Conservation (phyloP, 2,797 vertebrate species). For the Anabas testudineus region DNA sequence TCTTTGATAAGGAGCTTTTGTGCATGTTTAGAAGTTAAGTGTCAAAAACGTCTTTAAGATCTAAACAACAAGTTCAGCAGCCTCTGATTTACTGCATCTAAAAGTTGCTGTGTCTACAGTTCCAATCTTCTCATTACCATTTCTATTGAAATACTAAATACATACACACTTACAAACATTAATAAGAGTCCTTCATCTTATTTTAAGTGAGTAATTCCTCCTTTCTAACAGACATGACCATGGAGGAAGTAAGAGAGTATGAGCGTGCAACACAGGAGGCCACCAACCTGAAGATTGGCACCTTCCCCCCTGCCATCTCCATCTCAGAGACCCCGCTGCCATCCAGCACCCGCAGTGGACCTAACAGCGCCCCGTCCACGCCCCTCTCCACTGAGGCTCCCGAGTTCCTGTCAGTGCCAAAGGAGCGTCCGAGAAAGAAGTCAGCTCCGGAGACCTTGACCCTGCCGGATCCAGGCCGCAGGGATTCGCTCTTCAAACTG, state of each 20-base stretch:
- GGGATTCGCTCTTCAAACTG: slow-evolving; percentile 83
- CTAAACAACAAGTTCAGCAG: too few relatives aligned
- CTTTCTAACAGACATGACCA: slow-evolving; percentile 86
- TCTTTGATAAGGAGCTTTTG: too few relatives aligned
- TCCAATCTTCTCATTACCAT: too few relatives aligned
- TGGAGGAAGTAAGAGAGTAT: slow-evolving; percentile 89
- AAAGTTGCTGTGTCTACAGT: too few relatives aligned
- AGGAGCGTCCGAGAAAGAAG: slow-evolving; percentile 96
- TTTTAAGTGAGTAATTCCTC: background rate
- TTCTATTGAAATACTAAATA: too few relatives aligned
- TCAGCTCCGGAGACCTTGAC: slow-evolving; percentile 98
- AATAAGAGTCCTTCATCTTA: background rate
- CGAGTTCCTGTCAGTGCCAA: slow-evolving; percentile 94
- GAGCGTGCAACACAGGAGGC: slow-evolving; percentile 88
- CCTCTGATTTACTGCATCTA: too few relatives aligned
- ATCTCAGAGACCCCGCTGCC: slow-evolving; percentile 93
- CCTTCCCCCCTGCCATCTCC: slow-evolving; percentile 93
- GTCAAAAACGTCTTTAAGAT: too few relatives aligned
- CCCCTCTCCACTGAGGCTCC: slow-evolving; percentile 97
- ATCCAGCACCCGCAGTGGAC: slow-evolving; percentile 88
- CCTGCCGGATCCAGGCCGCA: slow-evolving; percentile 89
- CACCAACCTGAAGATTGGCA: slow-evolving; percentile 89
- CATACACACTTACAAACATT: too few relatives aligned
- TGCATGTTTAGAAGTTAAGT: too few relatives aligned
- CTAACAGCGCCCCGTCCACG: slow-evolving; percentile 95